A percentile compares a stretch with the other conserved stretches of the same genome.
These are phyloP conservation scores for Maconellicoccus hirsutus DNA, from an alignment of 1,140 invertebrate genomes.

Conservation along the genomic window DNA sequence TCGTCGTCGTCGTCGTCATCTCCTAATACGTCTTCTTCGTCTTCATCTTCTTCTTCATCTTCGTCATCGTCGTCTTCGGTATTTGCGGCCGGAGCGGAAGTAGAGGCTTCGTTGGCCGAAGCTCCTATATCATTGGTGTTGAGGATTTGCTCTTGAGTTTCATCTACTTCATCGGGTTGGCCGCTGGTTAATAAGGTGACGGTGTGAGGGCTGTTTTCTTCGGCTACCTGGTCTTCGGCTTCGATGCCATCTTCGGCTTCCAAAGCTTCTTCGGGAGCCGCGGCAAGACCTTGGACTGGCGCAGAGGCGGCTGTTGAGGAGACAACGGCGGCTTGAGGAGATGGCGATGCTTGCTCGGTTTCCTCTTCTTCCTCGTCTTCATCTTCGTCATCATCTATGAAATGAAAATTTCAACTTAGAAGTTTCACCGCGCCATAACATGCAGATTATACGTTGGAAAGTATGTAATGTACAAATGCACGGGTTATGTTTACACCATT, in stretches of 20 bases:
- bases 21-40: conserved; percentile 3
- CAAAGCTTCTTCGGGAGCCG: neutral
- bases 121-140: conserved; percentile 7
- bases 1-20: conserved; percentile 14
- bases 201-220: neutral
- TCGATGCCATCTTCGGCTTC: neutral
- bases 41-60: neutral
- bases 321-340: neutral
- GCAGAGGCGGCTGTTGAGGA: neutral
- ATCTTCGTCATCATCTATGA: neutral
- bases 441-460: no score
- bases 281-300: neutral
- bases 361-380: conserved; percentile 12
- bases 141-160: conserved; percentile 2
- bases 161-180: conserved; percentile 10
- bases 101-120: neutral
- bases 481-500: no score
- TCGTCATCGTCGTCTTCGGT: neutral
- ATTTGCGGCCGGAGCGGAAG: neutral
- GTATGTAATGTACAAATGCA: no score
- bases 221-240: neutral
- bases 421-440: no score
- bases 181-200: neutral
- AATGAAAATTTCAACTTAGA: neutral
- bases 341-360: neutral